phyloP scores from a whole-genome alignment of 1,140 invertebrate genomes.

The Drosophila ananassae region DNA sequence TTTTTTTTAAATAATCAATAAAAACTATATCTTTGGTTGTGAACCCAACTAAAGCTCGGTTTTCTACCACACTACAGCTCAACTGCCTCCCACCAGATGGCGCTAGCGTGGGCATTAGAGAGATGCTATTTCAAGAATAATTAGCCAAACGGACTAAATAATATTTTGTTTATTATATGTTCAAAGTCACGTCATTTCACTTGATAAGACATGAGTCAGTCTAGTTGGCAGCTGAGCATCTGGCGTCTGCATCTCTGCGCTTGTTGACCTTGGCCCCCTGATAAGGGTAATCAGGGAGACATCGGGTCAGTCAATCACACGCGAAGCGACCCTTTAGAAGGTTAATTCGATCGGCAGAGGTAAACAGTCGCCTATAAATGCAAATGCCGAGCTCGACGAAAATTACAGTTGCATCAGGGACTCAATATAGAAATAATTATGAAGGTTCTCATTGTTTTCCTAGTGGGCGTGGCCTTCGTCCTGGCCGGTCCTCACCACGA shows the following conservation, averaged over 20 bases:
- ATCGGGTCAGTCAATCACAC: slow-evolving; percentile 46
- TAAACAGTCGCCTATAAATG: slow-evolving; percentile 53
- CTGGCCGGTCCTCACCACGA: slow-evolving; percentile 32
- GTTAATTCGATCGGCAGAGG: slow-evolving; percentile 14
- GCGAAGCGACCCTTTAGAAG: slow-evolving; percentile 28
- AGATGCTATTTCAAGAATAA: not conserved
- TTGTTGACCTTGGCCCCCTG: slow-evolving; percentile 26
- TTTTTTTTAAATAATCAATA: too few relatives aligned
- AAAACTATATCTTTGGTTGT: not conserved
- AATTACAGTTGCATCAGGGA: slow-evolving; percentile 51
- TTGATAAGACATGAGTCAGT: slow-evolving; percentile 24
- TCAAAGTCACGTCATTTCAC: slow-evolving; percentile 11
- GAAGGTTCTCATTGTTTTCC: slow-evolving; percentile 47
- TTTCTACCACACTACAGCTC: not conserved
- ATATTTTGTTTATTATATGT: not conserved
- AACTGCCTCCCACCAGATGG: not conserved
- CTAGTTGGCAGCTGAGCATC: slow-evolving; percentile 15
- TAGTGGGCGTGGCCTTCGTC: slow-evolving; percentile 36
- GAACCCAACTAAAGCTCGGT: not conserved
- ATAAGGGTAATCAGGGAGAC: slow-evolving; percentile 43
- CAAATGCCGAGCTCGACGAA: slow-evolving; percentile 17
- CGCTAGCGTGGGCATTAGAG: not conserved
- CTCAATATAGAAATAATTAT: slow-evolving; percentile 25
- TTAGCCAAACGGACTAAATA: not conserved
- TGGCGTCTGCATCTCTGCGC: slow-evolving; percentile 6